These are phyloP conservation scores for Paracanthobrama guichenoti DNA, from an alignment of 2,113 vertebrate genomes.

Conservation along the genomic window DNA sequence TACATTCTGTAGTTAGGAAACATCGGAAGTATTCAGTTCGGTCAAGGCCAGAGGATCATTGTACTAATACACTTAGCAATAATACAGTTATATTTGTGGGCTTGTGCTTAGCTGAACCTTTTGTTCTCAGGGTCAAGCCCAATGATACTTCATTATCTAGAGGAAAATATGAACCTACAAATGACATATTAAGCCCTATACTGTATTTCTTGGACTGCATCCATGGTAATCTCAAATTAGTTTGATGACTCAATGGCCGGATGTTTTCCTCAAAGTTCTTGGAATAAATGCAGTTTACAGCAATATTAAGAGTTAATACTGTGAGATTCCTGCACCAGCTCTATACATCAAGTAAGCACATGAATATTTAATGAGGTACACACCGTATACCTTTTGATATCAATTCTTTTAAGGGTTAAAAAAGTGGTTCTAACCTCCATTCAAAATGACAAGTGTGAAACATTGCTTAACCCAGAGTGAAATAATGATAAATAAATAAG, in stretches of 20 bases:
- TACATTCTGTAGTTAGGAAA: constrained; percentile 1
- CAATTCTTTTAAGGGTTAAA: neutral
- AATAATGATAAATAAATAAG: too few relatives aligned
- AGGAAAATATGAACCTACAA: constrained; percentile 9
- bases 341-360: neutral
- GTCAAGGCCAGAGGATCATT: neutral
- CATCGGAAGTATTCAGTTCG: neutral
- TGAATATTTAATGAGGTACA: neutral
- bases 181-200: neutral
- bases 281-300: neutral
- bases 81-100: neutral
- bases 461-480: neutral
- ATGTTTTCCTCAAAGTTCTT: constrained; percentile 19
- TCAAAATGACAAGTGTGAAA: neutral
- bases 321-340: neutral
- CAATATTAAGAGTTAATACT: neutral
- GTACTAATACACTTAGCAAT: neutral
- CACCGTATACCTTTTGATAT: neutral
- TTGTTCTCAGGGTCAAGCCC: neutral
- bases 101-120: constrained; percentile 6
- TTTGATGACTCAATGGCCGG: neutral
- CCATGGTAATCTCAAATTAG: neutral
- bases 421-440: neutral
- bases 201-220: constrained; percentile 33
- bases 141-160: neutral